Base-by-base conservation (phyloP, 2,113 vertebrate species). In the Chauna torquata region DNA sequence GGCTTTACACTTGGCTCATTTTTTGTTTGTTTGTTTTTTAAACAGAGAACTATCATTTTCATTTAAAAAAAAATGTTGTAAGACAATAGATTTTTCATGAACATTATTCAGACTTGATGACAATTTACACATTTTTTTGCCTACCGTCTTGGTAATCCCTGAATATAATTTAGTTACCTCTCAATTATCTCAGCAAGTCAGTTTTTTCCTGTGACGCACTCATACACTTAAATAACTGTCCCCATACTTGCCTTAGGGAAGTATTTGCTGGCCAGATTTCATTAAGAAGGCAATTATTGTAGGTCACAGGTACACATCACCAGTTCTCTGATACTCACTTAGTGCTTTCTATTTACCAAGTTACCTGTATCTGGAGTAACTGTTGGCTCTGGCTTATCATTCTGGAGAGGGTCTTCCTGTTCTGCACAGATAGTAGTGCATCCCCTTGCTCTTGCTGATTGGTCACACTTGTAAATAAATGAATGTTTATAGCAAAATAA, bases 321-420 rank as follows among this genome's bases (percentile, higher is more conserved):
- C 50, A 7, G 2, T 11, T 17, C 4, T 1, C 45, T 49, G 30
- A 2, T 55, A 22, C 10, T 62, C 8, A 2, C 6, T 2, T 9
- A 6, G 36, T 22, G 52, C 45, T 59, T 16, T 18, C 12, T 28
- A 38, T 30, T 13, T 8, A 4, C 18, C 25, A 9, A 2, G 13
- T 62, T 75, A 70, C 79, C 86, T 77, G 58, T 28, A 11, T 8
- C 8, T 49, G 57, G 45, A 15, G 2, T 18, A n/a, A 36, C 40
- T 27, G 54, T 19, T 62, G 0, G 4, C 30, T 15, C 16, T 20
- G 5, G 10, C 0, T 0, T 6, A 3, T 80, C 38, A 1, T 10
- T 32, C 55, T 59, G 40, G 61, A 42, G 49, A 22, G 40, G 22
- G 8, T 3, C 10, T 9, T 36, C 36, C 42, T 25, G 16, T 23